Conservation (phyloP, 2,888 invertebrate species). For the Platycheirus albimanus region DNA sequence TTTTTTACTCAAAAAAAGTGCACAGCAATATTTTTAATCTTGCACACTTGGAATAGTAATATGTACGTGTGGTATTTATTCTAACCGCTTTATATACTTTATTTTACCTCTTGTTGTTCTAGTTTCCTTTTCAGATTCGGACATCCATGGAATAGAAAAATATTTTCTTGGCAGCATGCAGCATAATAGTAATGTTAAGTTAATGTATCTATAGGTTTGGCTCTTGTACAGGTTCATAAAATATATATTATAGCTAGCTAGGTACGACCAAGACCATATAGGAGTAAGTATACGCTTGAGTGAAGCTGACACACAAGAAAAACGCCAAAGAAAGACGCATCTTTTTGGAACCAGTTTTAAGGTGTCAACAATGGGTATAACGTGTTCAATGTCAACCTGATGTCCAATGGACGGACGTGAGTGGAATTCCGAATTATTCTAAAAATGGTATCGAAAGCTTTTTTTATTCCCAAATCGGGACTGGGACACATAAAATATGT, state of each 20-base stretch:
- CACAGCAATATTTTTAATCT: background rate
- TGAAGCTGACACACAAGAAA: slow-evolving; percentile 5
- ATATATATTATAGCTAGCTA: background rate
- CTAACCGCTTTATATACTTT: background rate
- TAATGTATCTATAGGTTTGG: no score
- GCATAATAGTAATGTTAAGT: background rate
- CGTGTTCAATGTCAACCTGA: slow-evolving; percentile 70
- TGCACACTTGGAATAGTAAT: background rate
- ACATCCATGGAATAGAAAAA: slow-evolving; percentile 57
- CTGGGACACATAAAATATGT: slow-evolving; percentile 16
- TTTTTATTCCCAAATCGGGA: slow-evolving; percentile 38
- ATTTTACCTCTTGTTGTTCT: slow-evolving; percentile 33
- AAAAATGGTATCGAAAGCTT: slow-evolving; percentile 43
- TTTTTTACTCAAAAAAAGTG: background rate
- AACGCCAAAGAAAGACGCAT: slow-evolving; percentile 41
- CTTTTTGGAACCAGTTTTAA: slow-evolving; percentile 54
- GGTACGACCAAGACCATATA: no score
- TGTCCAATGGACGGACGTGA: slow-evolving; percentile 57
- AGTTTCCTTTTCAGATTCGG: slow-evolving; percentile 49
- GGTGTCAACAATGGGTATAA: slow-evolving; percentile 62
- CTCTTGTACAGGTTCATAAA: slow-evolving; percentile 9
- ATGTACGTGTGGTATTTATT: background rate
- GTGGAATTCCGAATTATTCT: slow-evolving; percentile 45
- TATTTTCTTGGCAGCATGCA: slow-evolving; percentile 27
- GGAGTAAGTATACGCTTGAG: no score